Conservation (phyloP, 2,888 invertebrate genomes). For the Podotricha telesiphe region DNA sequence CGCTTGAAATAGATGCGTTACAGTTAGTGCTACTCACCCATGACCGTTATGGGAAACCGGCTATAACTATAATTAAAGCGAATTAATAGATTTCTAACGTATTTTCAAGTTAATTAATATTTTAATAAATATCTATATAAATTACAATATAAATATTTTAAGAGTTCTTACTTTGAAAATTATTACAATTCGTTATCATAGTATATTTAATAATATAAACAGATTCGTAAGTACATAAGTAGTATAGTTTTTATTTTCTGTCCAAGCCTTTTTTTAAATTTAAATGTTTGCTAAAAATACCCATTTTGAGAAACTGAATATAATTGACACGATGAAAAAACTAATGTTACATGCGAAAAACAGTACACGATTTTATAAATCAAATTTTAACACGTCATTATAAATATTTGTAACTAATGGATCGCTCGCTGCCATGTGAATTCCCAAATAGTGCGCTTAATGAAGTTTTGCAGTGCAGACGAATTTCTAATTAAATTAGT, state of each 20-base stretch:
- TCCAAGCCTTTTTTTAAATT: too few species aligned
- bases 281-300: not conserved
- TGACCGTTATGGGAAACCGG: conserved; percentile 62
- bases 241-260: too few species aligned
- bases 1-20: conserved; percentile 45
- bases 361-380: conserved; percentile 1
- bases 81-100: not conserved
- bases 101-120: not conserved
- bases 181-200: too few species aligned
- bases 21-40: conserved; percentile 61
- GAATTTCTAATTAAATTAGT: conserved; percentile 7
- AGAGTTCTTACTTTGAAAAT: too few species aligned
- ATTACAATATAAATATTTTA: not conserved
- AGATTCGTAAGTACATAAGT: too few species aligned
- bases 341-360: not conserved
- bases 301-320: not conserved
- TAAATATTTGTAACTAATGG: conserved; percentile 13
- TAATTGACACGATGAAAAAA: not conserved
- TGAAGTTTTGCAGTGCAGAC: conserved; percentile 10
- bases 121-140: not conserved
- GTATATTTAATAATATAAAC: too few species aligned
- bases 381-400: conserved; percentile 2
- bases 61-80: conserved; percentile 19
- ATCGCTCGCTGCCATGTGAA: not conserved
- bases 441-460: conserved; percentile 4